Conservation (phyloP, 2,797 vertebrate genomes). For the Allobates femoralis region DNA sequence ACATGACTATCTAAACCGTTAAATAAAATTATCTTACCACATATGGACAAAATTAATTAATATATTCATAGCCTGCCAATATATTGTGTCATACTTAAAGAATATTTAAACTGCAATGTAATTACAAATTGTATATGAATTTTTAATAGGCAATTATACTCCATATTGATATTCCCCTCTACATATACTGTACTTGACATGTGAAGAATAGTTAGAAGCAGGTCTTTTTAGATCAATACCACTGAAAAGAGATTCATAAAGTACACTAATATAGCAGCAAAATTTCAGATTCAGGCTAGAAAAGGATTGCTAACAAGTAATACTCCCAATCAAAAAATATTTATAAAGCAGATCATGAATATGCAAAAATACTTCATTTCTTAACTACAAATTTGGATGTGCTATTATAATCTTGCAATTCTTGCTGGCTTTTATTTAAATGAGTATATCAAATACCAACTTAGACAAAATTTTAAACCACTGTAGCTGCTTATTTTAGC, state of each 20-base stretch:
- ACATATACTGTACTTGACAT: background rate
- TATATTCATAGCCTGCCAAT: no score
- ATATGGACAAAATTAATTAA: no score
- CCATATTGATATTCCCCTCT: no score
- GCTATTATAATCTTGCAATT: background rate
- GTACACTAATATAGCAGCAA: background rate
- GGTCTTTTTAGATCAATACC: background rate
- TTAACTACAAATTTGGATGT: background rate
- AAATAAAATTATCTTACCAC: background rate
- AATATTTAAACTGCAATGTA: background rate
- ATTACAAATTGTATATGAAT: background rate
- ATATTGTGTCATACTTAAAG: no score
- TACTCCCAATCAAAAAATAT: slow-evolving; percentile 9
- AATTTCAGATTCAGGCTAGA: slow-evolving; percentile 17
- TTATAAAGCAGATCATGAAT: slow-evolving; percentile 12
- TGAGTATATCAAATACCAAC: background rate
- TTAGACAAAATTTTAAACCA: background rate
- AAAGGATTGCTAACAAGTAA: background rate
- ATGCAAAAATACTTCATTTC: slow-evolving; percentile 28
- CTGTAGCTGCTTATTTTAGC: background rate
- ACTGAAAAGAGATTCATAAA: background rate
- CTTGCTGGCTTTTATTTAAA: background rate
- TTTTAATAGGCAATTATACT: background rate
- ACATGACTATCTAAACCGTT: background rate
- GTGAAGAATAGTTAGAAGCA: background rate